phyloP scores from a whole-genome alignment of 37 sponge, comb jelly and placozoan species.

The Axinella damicornis region DNA sequence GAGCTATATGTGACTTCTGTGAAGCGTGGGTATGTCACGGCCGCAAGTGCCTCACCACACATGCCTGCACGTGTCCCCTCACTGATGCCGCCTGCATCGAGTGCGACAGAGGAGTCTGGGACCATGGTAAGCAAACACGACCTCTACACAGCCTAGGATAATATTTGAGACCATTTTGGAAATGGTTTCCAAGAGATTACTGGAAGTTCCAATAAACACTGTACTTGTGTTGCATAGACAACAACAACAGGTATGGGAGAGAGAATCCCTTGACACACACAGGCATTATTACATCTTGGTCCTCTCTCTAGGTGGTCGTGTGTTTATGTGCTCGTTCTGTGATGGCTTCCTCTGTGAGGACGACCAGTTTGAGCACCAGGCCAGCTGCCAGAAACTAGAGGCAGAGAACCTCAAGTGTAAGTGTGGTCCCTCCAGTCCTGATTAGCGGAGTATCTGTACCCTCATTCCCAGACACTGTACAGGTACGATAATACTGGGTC shows the following conservation, averaged over 20 bases:
- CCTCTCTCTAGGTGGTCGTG: constrained; percentile 79
- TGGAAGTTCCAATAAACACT: background rate
- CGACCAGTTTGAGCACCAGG: constrained; percentile 99
- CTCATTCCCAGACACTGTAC: too few species aligned
- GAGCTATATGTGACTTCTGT: constrained; percentile 99
- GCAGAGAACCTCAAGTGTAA: constrained; percentile 91
- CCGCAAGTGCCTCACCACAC: constrained; percentile 93
- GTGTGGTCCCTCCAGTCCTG: background rate
- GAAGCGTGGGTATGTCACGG: constrained; percentile 99
- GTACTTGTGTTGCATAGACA: too few species aligned
- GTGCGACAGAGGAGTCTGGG: constrained; percentile 95
- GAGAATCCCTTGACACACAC: background rate
- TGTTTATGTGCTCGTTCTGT: constrained; percentile 95
- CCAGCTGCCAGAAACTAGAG: constrained; percentile 96
- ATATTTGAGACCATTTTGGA: too few species aligned
- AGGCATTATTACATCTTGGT: background rate
- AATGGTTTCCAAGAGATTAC: too few species aligned
- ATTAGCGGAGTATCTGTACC: too few species aligned
- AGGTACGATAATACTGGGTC: too few species aligned
- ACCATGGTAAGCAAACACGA: constrained; percentile 93
- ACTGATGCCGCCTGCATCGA: constrained; percentile 86
- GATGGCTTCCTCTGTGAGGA: constrained; percentile 93
- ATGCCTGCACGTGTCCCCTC: constrained; percentile 95
- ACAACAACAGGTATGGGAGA: too few species aligned
- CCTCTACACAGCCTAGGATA: too few species aligned